Evolutionary conservation across 2,797 vertebrate genomes (phyloP).

Genomic region (Myripristis jacobus): DNA sequence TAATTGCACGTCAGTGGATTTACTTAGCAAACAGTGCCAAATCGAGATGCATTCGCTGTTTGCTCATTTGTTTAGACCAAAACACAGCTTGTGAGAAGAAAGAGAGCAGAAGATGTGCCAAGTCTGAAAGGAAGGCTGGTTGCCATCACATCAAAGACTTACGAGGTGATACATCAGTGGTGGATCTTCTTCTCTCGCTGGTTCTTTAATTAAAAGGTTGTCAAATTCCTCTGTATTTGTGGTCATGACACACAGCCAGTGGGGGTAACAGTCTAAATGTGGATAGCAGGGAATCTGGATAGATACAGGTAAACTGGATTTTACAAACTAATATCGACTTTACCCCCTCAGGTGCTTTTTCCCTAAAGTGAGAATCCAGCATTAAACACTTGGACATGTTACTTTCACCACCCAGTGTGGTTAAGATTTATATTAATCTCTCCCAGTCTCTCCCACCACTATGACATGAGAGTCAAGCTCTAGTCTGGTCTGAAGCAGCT

Average conservation of each 20-base stretch:
- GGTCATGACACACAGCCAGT: conserved; percentile 53
- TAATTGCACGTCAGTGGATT: conserved; percentile 35
- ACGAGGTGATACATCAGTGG: conserved; percentile 57
- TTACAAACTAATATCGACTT: neutral
- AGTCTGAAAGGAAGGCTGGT: conserved; percentile 49
- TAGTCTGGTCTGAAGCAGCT: neutral
- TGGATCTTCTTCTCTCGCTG: conserved; percentile 54
- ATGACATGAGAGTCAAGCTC: neutral
- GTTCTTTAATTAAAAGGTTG: conserved; percentile 75
- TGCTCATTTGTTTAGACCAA: conserved; percentile 74
- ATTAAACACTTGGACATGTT: neutral
- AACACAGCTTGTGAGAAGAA: conserved; percentile 66
- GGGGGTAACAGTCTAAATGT: conserved; percentile 57
- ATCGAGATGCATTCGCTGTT: conserved; percentile 51
- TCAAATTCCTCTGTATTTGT: conserved; percentile 70
- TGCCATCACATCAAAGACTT: conserved; percentile 70
- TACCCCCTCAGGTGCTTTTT: neutral
- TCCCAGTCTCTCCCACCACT: neutral
- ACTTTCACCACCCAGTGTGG: neutral
- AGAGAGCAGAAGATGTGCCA: conserved; percentile 57
- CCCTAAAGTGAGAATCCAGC: neutral
- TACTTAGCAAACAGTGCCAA: conserved; percentile 47
- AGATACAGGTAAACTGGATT: conserved; percentile 35
- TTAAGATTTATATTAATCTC: neutral
- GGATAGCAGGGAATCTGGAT: conserved; percentile 10